These are phyloP conservation scores for Sisor rabdophorus DNA, from an alignment of 2,113 vertebrate genomes.

Conservation along the genomic window DNA sequence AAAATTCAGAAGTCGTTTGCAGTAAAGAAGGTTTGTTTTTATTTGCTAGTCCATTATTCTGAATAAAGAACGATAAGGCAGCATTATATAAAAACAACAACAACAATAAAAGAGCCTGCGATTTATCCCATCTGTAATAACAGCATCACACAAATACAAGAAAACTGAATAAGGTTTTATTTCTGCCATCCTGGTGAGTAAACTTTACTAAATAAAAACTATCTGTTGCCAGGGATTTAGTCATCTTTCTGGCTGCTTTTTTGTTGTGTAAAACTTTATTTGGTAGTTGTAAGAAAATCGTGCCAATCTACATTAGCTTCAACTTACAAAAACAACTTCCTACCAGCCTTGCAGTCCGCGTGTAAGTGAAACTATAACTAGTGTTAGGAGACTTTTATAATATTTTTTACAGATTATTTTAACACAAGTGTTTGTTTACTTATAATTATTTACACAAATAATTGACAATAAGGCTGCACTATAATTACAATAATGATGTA, in stretches of 20 bases:
- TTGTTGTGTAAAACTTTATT: not conserved
- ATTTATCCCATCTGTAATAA: not conserved
- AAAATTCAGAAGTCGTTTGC: not conserved
- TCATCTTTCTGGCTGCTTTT: not conserved
- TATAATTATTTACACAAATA: not conserved
- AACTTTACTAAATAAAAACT: not conserved
- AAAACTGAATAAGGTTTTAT: not conserved
- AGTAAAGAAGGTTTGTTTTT: not conserved
- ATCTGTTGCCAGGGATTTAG: no score
- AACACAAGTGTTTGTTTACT: not conserved
- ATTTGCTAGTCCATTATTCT: not conserved
- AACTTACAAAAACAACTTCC: not conserved
- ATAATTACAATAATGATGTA: not conserved
- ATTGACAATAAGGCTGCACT: not conserved
- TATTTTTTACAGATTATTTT: not conserved
- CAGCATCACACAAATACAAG: not conserved
- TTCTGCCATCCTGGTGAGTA: not conserved
- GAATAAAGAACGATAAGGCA: not conserved
- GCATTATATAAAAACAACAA: not conserved
- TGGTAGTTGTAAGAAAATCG: not conserved
- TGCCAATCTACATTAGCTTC: not conserved
- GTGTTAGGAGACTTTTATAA: no score
- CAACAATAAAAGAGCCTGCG: not conserved
- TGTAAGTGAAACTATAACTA: not conserved
- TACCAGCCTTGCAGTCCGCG: not conserved